These are phyloP conservation scores for Tiaroga cobitis DNA, from an alignment of 2,797 vertebrate genomes.

Conservation along the genomic window DNA sequence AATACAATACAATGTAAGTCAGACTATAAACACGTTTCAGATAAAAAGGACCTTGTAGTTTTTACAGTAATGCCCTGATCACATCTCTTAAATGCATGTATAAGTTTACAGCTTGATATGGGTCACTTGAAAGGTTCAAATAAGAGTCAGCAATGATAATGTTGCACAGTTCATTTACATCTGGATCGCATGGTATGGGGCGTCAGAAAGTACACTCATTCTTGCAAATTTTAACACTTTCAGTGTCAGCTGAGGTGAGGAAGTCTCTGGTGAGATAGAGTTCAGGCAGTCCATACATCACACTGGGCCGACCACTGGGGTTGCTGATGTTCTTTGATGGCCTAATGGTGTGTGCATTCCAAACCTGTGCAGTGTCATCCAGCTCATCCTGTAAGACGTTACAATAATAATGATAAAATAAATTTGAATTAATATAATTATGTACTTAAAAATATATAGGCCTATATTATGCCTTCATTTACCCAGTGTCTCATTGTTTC, in stretches of 20 bases:
- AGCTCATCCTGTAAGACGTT: conserved; percentile 45
- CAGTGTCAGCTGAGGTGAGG: conserved; percentile 31
- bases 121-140: conserved; percentile 30
- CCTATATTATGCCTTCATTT: neutral
- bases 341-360: conserved; percentile 49
- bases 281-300: conserved; percentile 53
- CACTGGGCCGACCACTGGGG: conserved; percentile 48
- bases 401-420: neutral
- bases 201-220: conserved; percentile 20
- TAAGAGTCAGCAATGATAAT: conserved; percentile 28
- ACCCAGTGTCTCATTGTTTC: neutral
- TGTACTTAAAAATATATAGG: neutral
- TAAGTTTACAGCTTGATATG: conserved; percentile 46
- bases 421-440: neutral
- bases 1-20: too few species aligned
- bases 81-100: conserved; percentile 41
- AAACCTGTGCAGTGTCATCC: conserved; percentile 51
- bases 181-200: conserved; percentile 29
- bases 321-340: conserved; percentile 34
- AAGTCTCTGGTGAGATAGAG: conserved; percentile 56
- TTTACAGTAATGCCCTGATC: too few species aligned
- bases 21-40: too few species aligned
- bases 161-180: conserved; percentile 38
- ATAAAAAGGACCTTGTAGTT: too few species aligned
- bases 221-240: conserved; percentile 23